Evolutionary conservation across 1,140 invertebrate species (phyloP), one percentile per base, ranked within the genome.

Genomic region (Aphidius gifuensis): DNA sequence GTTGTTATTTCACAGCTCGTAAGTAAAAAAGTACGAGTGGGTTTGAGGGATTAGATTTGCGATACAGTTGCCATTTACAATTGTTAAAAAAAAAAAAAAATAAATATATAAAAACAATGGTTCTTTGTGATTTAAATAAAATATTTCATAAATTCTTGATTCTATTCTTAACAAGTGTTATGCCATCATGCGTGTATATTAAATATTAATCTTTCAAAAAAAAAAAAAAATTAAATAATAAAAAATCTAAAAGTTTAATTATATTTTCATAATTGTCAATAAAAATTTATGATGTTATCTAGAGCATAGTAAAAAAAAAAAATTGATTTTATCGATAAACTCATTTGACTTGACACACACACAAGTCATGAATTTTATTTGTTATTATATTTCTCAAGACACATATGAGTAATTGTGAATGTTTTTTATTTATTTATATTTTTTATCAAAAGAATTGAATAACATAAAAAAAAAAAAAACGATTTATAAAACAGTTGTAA

Each of bases 21-120:
- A 58, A 58, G 47, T 32, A 32, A 32, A 32, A 32, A 45, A 64
- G 69, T 74, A 70, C 65, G 72, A 71, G 75, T 77, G 71, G 74
- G 76, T 71, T 74, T 70, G 65, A 60, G 54, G 64, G 63, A 72
- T 77, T 75, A 74, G 72, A 78, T 76, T 71, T 71, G 68, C 70
- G 68, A 75, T 62, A 62, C 40, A 50, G 55, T 59, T 56, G 48
- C 23, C 23, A 23, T 39, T 44, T 58, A 45, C 45, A 59, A 59
- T 43, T 55, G 21, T 42, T n/a, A 43, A 55, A 43, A 16, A 40
- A 1, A 55, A 43, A 43, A 40, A 5, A 57, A 67, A 66, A 67
- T 42, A 65, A 62, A 74, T 71, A 71, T 69, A 72, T 71, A 45
- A 58, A 64, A 67, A 78, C 72, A 78, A 78, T 78, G 61, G 71